Base-by-base conservation (phyloP, 2,888 invertebrate species). In the Gymnocheta viridis region DNA sequence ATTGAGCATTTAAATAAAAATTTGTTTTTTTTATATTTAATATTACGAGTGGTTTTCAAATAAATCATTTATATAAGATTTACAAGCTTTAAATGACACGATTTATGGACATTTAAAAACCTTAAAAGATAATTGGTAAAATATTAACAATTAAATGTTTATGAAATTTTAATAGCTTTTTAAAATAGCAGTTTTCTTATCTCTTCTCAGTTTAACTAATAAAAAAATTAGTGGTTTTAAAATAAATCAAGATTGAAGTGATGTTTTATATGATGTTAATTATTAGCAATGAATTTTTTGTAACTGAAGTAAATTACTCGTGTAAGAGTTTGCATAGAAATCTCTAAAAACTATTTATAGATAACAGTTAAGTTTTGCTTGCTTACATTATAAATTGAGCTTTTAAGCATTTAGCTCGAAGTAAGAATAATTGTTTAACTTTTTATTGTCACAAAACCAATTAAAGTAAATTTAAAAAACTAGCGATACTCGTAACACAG, bases 131-230 rank as follows among this genome's bases (percentile, higher is more conserved):
- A 54, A 38, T n/a, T 22, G 5, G 14, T 19, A 10, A 64, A 10
- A 32, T 66, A 49, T 29, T n/a, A 35, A 14, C 32, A 72, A 4
- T 44, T 72, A 47, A 56, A 70, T 60, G 44, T 17, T 47, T 22
- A 22, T 47, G 19, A 17, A 32, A n/a, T 35, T 58, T 32, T 22
- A 44, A 44, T 44, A 44, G 17, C 4, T n/a, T 41, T 56, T 17
- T 29, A 19, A 10, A 12, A 49, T 24, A 24, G n/a, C n/a, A n/a
- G n/a, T n/a, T n/a, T n/a, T n/a, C n/a, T n/a, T n/a, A n/a, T n/a
- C n/a, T n/a, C n/a, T n/a, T n/a, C n/a, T n/a, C n/a, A n/a, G n/a
- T n/a, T n/a, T n/a, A n/a, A n/a, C n/a, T n/a, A n/a, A n/a, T n/a
- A n/a, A n/a, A n/a, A n/a, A n/a, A n/a, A n/a, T n/a, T n/a, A n/a